A percentile compares a stretch with the other conserved stretches of the same genome.
Evolutionary conservation across 2,888 invertebrate species (phyloP).

Genomic region (Vandiemenella viatica): DNA sequence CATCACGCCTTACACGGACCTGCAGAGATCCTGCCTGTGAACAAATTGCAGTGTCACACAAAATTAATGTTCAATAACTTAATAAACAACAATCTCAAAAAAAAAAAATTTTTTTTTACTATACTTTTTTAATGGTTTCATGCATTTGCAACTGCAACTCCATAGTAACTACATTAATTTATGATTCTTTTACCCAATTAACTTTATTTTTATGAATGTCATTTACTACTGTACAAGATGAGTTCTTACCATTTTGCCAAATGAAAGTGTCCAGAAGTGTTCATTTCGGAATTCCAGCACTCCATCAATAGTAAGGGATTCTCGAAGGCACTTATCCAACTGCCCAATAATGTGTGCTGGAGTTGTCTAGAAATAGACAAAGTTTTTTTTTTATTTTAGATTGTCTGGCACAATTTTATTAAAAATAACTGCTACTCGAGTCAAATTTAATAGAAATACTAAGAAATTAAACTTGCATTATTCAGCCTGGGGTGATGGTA

Average conservation of each 20-base stretch:
- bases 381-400: too few relatives aligned
- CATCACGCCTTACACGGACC: conserved; percentile 41
- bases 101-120: too few relatives aligned
- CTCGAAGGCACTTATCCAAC: conserved; percentile 40
- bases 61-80: background rate
- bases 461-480: too few relatives aligned
- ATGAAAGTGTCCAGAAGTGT: conserved; percentile 46
- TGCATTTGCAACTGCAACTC: background rate
- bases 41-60: conserved; percentile 8
- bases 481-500: too few relatives aligned
- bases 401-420: too few relatives aligned
- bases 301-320: conserved; percentile 44
- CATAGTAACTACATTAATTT: too few relatives aligned
- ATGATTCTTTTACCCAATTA: too few relatives aligned
- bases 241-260: conserved; percentile 36
- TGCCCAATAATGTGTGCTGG: conserved; percentile 42
- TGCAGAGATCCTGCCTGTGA: conserved; percentile 41
- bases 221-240: too few relatives aligned
- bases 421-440: too few relatives aligned
- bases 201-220: too few relatives aligned
- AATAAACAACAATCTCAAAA: conserved; percentile 3
- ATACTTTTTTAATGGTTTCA: background rate
- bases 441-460: too few relatives aligned
- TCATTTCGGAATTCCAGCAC: conserved; percentile 45
- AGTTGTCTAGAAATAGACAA: conserved; percentile 31